A percentile compares a stretch with the other conserved stretches of the same genome.
These are phyloP conservation scores for Drosophila flavopinicola DNA, from an alignment of 2,888 invertebrate genomes.

Conservation along the genomic window DNA sequence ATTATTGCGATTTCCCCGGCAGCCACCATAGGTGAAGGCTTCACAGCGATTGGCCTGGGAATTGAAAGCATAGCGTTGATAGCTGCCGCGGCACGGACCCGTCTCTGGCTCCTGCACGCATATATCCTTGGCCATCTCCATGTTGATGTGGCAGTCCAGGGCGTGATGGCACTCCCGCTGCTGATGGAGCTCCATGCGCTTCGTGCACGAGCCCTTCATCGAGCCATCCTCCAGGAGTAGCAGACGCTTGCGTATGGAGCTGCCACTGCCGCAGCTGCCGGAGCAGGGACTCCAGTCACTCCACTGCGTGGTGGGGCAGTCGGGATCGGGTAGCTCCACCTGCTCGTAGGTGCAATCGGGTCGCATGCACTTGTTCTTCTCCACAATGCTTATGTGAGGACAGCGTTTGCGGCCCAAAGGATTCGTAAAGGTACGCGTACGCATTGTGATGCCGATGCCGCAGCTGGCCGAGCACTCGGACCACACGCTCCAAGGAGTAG, in stretches of 20 bases:
- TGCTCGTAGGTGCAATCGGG: constrained; percentile 87
- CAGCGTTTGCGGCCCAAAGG: constrained; percentile 92
- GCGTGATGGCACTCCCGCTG: constrained; percentile 89
- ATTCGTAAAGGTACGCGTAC: constrained; percentile 90
- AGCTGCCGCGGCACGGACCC: constrained; percentile 95
- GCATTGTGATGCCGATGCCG: constrained; percentile 90
- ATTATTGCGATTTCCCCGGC: constrained; percentile 95
- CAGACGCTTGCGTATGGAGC: constrained; percentile 89
- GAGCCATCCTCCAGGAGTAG: constrained; percentile 87
- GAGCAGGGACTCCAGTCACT: constrained; percentile 96
- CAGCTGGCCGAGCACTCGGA: constrained; percentile 95
- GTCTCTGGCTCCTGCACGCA: constrained; percentile 91
- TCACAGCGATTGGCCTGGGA: constrained; percentile 90
- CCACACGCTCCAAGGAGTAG: constrained; percentile 83
- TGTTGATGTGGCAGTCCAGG: constrained; percentile 89
- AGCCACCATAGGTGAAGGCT: constrained; percentile 95
- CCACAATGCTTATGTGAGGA: constrained; percentile 90
- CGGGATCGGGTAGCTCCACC: constrained; percentile 85
- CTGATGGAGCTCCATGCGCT: constrained; percentile 90
- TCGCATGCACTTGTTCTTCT: constrained; percentile 90
- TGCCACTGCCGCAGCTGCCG: constrained; percentile 92
- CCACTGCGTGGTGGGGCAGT: constrained; percentile 94
- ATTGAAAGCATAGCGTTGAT: constrained; percentile 95
- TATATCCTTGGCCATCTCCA: constrained; percentile 91
- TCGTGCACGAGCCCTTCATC: constrained; percentile 88